phyloP scores from a whole-genome alignment of 2,797 vertebrate genomes.

The Gambusia yucatana region DNA sequence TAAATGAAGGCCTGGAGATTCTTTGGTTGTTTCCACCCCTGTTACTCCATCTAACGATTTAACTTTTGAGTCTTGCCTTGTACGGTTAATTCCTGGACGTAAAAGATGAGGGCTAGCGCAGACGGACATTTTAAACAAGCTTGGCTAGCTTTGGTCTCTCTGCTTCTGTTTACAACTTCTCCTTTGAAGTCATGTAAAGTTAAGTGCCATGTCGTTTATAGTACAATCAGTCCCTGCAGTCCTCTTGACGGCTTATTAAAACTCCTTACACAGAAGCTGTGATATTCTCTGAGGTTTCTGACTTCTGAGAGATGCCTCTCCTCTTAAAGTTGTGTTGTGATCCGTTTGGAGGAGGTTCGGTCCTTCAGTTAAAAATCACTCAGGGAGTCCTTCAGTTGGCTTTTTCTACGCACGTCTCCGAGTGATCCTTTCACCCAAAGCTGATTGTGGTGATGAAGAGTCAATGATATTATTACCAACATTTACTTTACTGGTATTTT shows the following conservation, averaged over 20 bases:
- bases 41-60: not conserved
- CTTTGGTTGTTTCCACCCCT: constrained; percentile 2
- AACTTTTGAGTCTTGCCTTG: constrained; percentile 13
- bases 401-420: constrained; percentile 61
- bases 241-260: constrained; percentile 46
- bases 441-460: constrained; percentile 24
- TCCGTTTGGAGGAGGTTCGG: constrained; percentile 59
- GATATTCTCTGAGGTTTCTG: constrained; percentile 52
- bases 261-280: constrained; percentile 27
- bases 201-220: constrained; percentile 71
- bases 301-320: constrained; percentile 74
- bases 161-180: constrained; percentile 72
- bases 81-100: constrained; percentile 7
- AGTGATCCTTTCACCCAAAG: constrained; percentile 71
- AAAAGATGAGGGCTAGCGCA: constrained; percentile 25
- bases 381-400: constrained; percentile 87
- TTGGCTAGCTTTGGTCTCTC: constrained; percentile 38
- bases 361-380: constrained; percentile 76
- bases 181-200: constrained; percentile 57
- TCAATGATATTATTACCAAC: constrained; percentile 48
- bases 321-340: constrained; percentile 57
- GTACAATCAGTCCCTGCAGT: constrained; percentile 57
- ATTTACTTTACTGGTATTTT: constrained; percentile 74
- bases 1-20: constrained; percentile 3
- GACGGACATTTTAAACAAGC: constrained; percentile 26